These are phyloP conservation scores for Darevskia nairensis DNA, from an alignment of 2,797 vertebrate species.

Conservation along the genomic window DNA sequence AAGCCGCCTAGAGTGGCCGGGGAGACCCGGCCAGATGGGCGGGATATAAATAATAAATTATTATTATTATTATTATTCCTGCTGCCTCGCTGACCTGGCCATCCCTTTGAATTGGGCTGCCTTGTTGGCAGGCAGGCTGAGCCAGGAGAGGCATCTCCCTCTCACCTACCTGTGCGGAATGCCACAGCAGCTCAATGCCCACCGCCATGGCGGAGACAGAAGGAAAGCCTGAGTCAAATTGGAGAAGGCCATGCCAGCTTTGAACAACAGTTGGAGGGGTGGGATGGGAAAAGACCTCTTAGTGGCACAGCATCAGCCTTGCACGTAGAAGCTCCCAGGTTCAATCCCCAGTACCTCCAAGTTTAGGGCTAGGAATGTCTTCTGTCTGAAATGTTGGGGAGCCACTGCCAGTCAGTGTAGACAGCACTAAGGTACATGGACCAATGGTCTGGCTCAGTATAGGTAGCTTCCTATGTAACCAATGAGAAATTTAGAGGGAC, in stretches of 20 bases:
- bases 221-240: not conserved
- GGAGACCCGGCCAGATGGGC: too few relatives aligned
- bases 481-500: not conserved
- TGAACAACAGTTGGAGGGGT: not conserved
- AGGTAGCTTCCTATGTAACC: not conserved
- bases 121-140: slow-evolving; percentile 27
- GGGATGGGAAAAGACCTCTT: not conserved
- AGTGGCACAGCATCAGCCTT: too few relatives aligned
- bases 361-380: too few relatives aligned
- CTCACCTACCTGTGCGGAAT: slow-evolving; percentile 22
- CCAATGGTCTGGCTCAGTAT: not conserved
- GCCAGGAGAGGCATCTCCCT: slow-evolving; percentile 46
- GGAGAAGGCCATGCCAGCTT: not conserved
- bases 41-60: too few relatives aligned
- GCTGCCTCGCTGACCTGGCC: slow-evolving; percentile 38
- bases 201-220: not conserved
- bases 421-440: not conserved
- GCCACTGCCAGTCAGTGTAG: too few relatives aligned
- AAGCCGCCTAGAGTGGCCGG: too few relatives aligned
- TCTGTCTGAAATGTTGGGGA: too few relatives aligned
- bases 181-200: not conserved
- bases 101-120: slow-evolving; percentile 38
- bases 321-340: too few relatives aligned
- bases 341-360: too few relatives aligned
- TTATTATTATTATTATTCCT: too few relatives aligned